Evolutionary conservation across 2,797 vertebrate genomes (phyloP).

Genomic region (Bovichtus diacanthus): DNA sequence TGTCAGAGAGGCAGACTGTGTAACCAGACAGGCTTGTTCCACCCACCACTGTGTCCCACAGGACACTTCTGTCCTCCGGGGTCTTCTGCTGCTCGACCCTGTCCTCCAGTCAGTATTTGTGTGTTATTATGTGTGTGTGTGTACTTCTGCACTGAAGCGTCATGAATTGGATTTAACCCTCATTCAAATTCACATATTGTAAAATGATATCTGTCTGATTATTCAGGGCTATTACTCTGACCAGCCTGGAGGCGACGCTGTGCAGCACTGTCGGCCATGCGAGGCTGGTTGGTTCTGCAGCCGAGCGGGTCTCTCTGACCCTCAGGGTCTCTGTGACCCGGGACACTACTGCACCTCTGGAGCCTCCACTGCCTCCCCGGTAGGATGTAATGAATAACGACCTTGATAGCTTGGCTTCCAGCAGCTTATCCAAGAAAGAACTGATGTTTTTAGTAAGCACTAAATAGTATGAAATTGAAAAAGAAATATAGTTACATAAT

Average conservation of each 20-base stretch:
- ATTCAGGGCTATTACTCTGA: slow-evolving; percentile 87
- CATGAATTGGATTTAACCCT: not conserved
- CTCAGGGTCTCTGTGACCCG: slow-evolving; percentile 88
- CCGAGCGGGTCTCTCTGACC: slow-evolving; percentile 80
- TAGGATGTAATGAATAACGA: slow-evolving; percentile 66
- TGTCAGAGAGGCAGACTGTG: slow-evolving; percentile 90
- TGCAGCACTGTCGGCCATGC: slow-evolving; percentile 87
- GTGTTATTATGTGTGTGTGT: slow-evolving; percentile 7
- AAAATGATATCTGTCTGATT: slow-evolving; percentile 9
- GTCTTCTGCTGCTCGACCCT: slow-evolving; percentile 81
- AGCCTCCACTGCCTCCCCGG: slow-evolving; percentile 87
- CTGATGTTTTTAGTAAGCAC: not conserved
- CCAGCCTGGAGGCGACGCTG: slow-evolving; percentile 72
- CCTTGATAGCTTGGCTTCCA: not conserved
- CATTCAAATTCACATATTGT: not conserved
- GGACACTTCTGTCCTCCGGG: slow-evolving; percentile 90
- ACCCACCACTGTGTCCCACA: slow-evolving; percentile 83
- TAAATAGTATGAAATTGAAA: not conserved
- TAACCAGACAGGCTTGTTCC: slow-evolving; percentile 85
- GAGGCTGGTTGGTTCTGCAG: slow-evolving; percentile 89
- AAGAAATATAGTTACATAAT: not conserved
- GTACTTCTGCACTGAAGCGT: not conserved
- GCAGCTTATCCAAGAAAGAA: not conserved
- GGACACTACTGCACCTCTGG: slow-evolving; percentile 90
- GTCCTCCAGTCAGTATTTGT: slow-evolving; percentile 86